These are phyloP conservation scores for Sebastiscus albofasciatus DNA, from an alignment of 2,797 vertebrate species.

Conservation along the genomic window DNA sequence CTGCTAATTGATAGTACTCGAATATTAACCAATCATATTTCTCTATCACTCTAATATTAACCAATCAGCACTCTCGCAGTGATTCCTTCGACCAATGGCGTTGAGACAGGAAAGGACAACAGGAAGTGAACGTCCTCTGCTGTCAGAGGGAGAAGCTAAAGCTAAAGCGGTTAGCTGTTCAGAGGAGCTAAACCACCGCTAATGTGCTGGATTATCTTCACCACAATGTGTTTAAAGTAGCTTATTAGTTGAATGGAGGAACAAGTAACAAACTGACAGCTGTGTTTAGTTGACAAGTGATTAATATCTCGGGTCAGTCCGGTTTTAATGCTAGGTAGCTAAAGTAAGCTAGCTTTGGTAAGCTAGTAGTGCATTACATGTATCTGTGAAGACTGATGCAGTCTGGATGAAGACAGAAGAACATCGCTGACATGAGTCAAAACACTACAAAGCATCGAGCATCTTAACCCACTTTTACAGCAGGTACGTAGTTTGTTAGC, in stretches of 20 bases:
- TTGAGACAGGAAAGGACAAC: slow-evolving; percentile 54
- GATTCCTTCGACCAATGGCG: slow-evolving; percentile 58
- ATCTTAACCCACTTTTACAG: slow-evolving; percentile 1
- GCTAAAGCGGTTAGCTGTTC: background rate
- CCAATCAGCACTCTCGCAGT: slow-evolving; percentile 46
- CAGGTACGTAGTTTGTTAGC: slow-evolving; percentile 2
- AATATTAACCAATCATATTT: slow-evolving; percentile 47
- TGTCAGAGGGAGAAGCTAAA: slow-evolving; percentile 26
- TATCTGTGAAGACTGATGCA: background rate
- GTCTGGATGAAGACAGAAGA: background rate
- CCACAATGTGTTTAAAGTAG: background rate
- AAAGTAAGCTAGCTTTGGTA: slow-evolving; percentile 26
- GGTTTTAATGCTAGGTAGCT: background rate
- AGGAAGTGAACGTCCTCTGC: slow-evolving; percentile 65
- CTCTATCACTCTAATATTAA: background rate
- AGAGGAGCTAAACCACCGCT: background rate
- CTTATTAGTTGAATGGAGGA: background rate
- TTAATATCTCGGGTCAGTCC: background rate
- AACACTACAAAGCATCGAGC: slow-evolving; percentile 8
- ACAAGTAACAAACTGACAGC: fast-evolving
- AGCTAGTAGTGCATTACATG: slow-evolving; percentile 4
- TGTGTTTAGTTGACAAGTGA: background rate
- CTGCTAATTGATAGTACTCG: background rate
- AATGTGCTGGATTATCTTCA: background rate
- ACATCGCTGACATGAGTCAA: slow-evolving; percentile 43